Conservation (phyloP, 2,113 vertebrate species). For the Amphiprion percula region DNA sequence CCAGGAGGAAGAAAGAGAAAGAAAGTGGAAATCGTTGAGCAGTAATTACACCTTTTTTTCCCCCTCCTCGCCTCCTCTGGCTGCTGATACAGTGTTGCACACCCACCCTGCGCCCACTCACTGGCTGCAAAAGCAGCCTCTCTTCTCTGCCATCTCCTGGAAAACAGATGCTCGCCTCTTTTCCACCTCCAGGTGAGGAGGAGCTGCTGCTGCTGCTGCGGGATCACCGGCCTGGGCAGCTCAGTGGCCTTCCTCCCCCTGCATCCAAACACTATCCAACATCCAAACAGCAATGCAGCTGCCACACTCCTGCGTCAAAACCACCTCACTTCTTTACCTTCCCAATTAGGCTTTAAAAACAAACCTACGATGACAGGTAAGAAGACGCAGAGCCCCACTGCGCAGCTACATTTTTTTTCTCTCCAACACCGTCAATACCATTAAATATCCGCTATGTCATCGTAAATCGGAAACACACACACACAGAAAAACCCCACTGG, state of each 20-base stretch:
- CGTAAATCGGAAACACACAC: constrained; percentile 32
- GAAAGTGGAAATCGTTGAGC: constrained; percentile 37
- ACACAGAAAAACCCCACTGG: constrained; percentile 18
- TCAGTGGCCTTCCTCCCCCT: constrained; percentile 5
- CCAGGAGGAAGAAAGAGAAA: not conserved
- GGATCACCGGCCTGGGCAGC: constrained; percentile 35
- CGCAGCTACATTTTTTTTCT: constrained; percentile 22
- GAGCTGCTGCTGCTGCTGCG: constrained; percentile 16
- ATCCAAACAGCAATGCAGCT: constrained; percentile 41
- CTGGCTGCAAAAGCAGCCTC: constrained; percentile 49
- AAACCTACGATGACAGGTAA: constrained; percentile 51
- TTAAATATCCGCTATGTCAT: constrained; percentile 33
- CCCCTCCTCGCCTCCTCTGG: constrained; percentile 10
- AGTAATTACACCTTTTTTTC: constrained; percentile 37
- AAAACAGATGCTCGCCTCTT: constrained; percentile 59
- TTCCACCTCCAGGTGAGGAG: constrained; percentile 65
- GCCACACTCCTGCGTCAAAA: constrained; percentile 67
- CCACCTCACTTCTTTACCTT: constrained; percentile 10
- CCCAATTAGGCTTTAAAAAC: constrained; percentile 42
- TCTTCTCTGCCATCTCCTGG: constrained; percentile 59
- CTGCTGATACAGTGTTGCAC: constrained; percentile 57
- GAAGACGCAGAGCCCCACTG: constrained; percentile 30
- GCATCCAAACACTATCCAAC: constrained; percentile 6
- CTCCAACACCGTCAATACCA: constrained; percentile 1
- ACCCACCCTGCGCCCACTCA: constrained; percentile 73